phyloP scores from a whole-genome alignment of 2,888 invertebrate species.

The Himalopsyche japonica region DNA sequence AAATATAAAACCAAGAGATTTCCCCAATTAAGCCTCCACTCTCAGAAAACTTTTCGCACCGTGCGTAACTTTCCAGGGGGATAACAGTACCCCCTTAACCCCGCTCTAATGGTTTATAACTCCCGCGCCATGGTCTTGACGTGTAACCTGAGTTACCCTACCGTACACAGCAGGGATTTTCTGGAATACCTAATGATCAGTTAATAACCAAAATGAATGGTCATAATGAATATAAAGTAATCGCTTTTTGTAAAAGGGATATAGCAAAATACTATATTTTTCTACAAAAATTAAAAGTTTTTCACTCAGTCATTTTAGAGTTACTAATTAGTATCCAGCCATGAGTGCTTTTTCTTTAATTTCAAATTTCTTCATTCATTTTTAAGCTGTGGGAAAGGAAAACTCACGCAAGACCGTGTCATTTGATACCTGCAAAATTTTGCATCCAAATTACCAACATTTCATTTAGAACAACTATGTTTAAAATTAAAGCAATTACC shows the following conservation, averaged over 20 bases:
- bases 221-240: background rate
- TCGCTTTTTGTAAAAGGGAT: background rate
- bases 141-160: background rate
- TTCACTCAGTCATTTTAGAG: no score
- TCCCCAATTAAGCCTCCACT: background rate
- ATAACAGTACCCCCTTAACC: background rate
- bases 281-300: no score
- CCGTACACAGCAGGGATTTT: background rate
- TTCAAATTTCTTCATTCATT: no score
- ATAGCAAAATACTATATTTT: no score
- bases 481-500: no score
- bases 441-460: no score
- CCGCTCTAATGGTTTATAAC: background rate
- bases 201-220: background rate
- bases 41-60: background rate
- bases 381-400: no score
- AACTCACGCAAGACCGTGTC: no score
- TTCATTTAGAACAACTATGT: no score
- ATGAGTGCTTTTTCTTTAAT: no score
- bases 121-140: background rate
- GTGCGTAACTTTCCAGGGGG: background rate
- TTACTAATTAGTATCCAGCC: no score
- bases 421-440: no score
- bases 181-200: background rate
- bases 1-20: background rate